phyloP scores from a whole-genome alignment of 2,888 invertebrate genomes.

The Sepiola atlantica region DNA sequence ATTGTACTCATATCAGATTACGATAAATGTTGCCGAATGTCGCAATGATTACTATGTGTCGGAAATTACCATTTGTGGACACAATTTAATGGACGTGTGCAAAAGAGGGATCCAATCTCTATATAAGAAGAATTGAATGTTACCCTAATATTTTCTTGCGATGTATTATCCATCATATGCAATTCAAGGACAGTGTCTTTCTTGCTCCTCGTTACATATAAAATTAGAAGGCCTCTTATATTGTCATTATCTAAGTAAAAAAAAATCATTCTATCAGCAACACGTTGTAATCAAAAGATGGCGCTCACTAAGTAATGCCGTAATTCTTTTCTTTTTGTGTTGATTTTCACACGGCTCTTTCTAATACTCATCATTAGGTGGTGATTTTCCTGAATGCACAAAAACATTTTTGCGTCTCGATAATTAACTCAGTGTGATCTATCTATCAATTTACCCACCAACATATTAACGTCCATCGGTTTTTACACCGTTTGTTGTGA shows the following conservation, averaged over 20 bases:
- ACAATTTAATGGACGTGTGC: neutral
- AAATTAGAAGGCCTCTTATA: neutral
- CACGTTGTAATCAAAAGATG: neutral
- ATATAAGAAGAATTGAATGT: neutral
- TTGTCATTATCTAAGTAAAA: neutral
- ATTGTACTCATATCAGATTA: too few relatives aligned
- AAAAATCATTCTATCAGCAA: neutral
- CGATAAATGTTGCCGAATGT: too few relatives aligned
- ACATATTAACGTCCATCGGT: neutral
- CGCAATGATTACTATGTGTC: too few relatives aligned
- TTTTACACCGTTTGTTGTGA: too few relatives aligned
- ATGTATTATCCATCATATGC: neutral
- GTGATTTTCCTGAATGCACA: neutral
- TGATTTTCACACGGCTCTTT: neutral
- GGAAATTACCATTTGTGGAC: too few relatives aligned
- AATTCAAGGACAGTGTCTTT: neutral
- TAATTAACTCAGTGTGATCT: neutral
- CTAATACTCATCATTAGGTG: neutral
- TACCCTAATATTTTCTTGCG: neutral
- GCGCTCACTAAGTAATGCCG: neutral
- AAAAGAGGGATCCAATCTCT: neutral
- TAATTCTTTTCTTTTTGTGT: neutral
- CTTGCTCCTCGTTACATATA: neutral
- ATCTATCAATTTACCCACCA: neutral
- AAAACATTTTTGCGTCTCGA: neutral